phyloP scores from a whole-genome alignment of 2,797 vertebrate genomes.

The Myripristis jacobus region DNA sequence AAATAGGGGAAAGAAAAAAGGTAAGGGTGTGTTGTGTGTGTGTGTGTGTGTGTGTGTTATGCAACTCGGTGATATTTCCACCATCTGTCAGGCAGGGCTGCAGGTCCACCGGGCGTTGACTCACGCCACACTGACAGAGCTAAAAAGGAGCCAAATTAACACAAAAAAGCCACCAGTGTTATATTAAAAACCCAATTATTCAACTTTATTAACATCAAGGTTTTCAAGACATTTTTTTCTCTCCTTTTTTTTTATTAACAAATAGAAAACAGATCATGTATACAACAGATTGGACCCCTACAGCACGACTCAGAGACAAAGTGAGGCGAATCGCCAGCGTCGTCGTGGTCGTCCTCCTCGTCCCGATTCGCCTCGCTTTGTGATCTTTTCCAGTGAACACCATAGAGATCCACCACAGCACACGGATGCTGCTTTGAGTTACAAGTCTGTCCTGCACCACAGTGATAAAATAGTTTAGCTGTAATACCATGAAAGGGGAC shows the following conservation, averaged over 20 bases:
- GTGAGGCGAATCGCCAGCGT: constrained; percentile 90
- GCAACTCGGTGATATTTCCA: constrained; percentile 9
- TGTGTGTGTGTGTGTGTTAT: background rate
- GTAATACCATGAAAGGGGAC: constrained; percentile 77
- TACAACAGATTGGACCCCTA: constrained; percentile 91
- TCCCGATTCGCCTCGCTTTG: constrained; percentile 80
- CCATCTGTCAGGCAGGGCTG: background rate
- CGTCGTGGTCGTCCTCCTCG: constrained; percentile 76
- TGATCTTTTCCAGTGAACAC: constrained; percentile 72
- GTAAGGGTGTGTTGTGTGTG: too few species aligned
- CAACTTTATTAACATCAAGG: constrained; percentile 98
- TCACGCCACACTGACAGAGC: background rate
- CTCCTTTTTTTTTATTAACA: constrained; percentile 88
- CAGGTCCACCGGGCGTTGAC: background rate
- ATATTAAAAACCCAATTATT: constrained; percentile 90
- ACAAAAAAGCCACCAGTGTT: constrained; percentile 59
- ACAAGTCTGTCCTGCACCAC: constrained; percentile 73
- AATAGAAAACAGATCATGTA: constrained; percentile 96
- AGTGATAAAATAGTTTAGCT: constrained; percentile 81
- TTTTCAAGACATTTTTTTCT: constrained; percentile 73
- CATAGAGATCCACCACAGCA: constrained; percentile 82
- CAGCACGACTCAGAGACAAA: constrained; percentile 90
- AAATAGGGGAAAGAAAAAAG: background rate
- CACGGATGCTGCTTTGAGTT: constrained; percentile 74
- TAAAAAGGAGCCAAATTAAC: constrained; percentile 24